Percentiles rank a stretch among this genome's conserved stretches.
phyloP scores from a whole-genome alignment of 2,888 invertebrate genomes.

The Acanthosepion pharaonis region DNA sequence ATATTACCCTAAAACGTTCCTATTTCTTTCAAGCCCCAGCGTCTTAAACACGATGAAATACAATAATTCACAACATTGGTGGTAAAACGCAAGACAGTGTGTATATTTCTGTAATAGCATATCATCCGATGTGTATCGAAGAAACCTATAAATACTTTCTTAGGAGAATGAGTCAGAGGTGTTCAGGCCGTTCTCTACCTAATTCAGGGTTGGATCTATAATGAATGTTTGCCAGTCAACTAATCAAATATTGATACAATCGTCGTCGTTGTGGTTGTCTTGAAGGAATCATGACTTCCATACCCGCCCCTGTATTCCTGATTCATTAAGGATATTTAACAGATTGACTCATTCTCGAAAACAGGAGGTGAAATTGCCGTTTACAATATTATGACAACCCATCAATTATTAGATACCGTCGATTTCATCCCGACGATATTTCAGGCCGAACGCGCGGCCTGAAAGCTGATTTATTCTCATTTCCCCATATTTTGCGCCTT shows the following conservation, averaged over 20 bases:
- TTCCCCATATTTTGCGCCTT: neutral
- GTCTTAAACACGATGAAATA: neutral
- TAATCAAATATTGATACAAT: conserved; percentile 13
- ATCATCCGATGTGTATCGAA: neutral
- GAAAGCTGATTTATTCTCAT: neutral
- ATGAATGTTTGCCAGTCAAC: conserved; percentile 11
- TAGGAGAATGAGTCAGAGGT: neutral
- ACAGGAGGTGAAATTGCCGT: neutral
- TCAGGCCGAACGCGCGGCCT: too few species aligned
- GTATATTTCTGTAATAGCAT: neutral
- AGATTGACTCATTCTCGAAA: conserved; percentile 9
- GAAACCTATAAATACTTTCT: neutral
- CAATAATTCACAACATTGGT: neutral
- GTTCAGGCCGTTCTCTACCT: neutral
- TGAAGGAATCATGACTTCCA: neutral
- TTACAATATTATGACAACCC: neutral
- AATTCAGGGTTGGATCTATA: neutral
- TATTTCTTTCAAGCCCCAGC: neutral
- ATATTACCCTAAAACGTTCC: too few species aligned
- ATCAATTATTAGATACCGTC: neutral
- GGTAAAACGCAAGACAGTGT: neutral
- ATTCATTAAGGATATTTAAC: conserved; percentile 23
- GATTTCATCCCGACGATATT: too few species aligned
- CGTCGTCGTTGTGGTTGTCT: neutral
- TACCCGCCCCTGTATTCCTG: neutral